Evolutionary conservation across 2,888 invertebrate species (phyloP).

Genomic region (Autographa pulchrina): DNA sequence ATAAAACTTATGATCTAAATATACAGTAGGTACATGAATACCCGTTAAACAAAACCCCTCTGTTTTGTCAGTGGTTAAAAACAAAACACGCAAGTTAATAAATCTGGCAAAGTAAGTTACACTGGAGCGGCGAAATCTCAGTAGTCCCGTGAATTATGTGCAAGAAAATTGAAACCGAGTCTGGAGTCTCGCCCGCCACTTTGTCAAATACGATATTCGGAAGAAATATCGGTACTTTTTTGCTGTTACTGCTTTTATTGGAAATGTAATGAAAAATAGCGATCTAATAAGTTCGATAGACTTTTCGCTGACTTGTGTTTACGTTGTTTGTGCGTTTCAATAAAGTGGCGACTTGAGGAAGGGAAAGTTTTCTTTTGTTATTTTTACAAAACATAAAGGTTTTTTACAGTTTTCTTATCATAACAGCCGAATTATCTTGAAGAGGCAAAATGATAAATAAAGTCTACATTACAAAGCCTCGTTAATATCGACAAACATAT

Average conservation of each 20-base stretch:
- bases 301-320: constrained; percentile 6
- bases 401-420: too few relatives aligned
- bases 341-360: not conserved
- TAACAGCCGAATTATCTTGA: too few relatives aligned
- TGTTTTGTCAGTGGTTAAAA: constrained; percentile 10
- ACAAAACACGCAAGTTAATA: constrained; percentile 52
- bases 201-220: constrained; percentile 44
- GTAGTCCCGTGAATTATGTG: constrained; percentile 66
- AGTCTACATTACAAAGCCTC: too few relatives aligned
- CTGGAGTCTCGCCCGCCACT: constrained; percentile 53
- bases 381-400: not conserved
- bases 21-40: too few relatives aligned
- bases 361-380: not conserved
- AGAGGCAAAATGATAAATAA: too few relatives aligned
- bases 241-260: constrained; percentile 14
- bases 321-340: not conserved
- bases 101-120: constrained; percentile 53
- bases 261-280: constrained; percentile 13
- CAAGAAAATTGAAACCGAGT: constrained; percentile 68
- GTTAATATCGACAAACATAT: too few relatives aligned
- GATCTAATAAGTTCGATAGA: constrained; percentile 8
- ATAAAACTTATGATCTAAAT: too few relatives aligned
- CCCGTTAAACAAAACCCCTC: not conserved
- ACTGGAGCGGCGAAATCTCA: constrained; percentile 56
- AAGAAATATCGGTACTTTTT: constrained; percentile 41